Evolutionary conservation across 2,113 vertebrate species (phyloP).

Genomic region (Callipepla squamata): DNA sequence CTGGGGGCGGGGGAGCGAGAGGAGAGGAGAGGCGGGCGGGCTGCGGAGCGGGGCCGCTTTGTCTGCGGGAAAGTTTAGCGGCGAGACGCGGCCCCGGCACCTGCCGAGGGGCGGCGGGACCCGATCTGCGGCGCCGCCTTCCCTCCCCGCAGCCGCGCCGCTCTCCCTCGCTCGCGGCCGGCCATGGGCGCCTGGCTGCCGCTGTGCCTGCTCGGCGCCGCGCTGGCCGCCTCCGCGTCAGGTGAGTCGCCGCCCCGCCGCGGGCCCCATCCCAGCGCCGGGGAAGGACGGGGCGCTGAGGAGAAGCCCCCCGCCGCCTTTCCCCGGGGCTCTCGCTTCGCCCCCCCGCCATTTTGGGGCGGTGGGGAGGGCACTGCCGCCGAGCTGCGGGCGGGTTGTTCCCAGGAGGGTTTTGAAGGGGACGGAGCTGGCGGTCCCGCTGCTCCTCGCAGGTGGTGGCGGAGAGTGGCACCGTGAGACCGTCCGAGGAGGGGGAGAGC

Average conservation of each 20-base stretch:
- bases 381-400: background rate
- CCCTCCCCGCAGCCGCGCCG: background rate
- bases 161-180: background rate
- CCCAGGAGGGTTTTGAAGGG: fast-evolving
- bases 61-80: constrained; percentile 33
- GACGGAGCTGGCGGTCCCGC: background rate
- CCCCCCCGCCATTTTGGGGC: constrained; percentile 53
- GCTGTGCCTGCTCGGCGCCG: background rate
- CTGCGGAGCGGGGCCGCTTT: background rate
- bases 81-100: background rate
- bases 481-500: too few relatives aligned
- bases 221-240: background rate
- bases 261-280: background rate
- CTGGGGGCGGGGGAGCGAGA: background rate
- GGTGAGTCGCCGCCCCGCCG: constrained; percentile 2
- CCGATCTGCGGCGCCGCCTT: background rate
- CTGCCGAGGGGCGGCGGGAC: background rate
- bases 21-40: background rate
- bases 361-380: too few relatives aligned
- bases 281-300: background rate
- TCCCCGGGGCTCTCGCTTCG: fast-evolving
- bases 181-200: background rate
- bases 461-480: background rate
- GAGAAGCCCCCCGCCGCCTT: background rate
- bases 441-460: fast-evolving